These are phyloP conservation scores for Malachius bipustulatus DNA, from an alignment of 2,888 invertebrate species.

Conservation along the genomic window DNA sequence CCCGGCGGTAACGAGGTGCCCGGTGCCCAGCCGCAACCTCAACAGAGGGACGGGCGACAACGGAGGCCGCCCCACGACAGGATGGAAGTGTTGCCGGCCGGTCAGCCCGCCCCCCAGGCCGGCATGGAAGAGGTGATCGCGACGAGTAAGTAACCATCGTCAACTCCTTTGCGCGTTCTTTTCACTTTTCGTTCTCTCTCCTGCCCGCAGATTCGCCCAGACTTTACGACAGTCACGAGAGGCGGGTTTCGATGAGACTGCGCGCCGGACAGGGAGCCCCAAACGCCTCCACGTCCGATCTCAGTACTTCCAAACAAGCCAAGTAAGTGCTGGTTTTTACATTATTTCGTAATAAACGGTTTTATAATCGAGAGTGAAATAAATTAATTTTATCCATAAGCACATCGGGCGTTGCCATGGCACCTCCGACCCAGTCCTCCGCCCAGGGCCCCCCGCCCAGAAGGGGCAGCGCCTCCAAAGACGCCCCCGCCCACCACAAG, in stretches of 20 bases:
- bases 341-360: no score
- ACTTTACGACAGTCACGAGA: constrained; percentile 33
- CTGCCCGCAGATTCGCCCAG: constrained; percentile 32
- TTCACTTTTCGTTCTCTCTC: constrained; percentile 13
- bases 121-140: constrained; percentile 35
- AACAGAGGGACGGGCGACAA: constrained; percentile 26
- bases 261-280: constrained; percentile 33
- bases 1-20: constrained; percentile 33
- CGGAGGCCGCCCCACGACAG: constrained; percentile 31
- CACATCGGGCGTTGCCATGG: constrained; percentile 40
- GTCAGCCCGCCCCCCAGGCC: constrained; percentile 32
- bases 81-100: constrained; percentile 29
- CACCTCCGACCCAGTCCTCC: constrained; percentile 48
- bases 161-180: constrained; percentile 7
- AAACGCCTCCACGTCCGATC: constrained; percentile 37
- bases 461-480: constrained; percentile 41
- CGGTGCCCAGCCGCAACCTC: constrained; percentile 35
- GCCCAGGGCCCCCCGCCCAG: constrained; percentile 44
- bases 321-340: constrained; percentile 35
- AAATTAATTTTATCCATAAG: no score
- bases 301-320: constrained; percentile 38
- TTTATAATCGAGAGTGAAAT: no score
- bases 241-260: constrained; percentile 35
- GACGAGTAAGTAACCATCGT: constrained; percentile 30
- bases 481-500: constrained; percentile 32